Conservation (phyloP, 2,113 vertebrate genomes). For the Sebastes fasciatus region DNA sequence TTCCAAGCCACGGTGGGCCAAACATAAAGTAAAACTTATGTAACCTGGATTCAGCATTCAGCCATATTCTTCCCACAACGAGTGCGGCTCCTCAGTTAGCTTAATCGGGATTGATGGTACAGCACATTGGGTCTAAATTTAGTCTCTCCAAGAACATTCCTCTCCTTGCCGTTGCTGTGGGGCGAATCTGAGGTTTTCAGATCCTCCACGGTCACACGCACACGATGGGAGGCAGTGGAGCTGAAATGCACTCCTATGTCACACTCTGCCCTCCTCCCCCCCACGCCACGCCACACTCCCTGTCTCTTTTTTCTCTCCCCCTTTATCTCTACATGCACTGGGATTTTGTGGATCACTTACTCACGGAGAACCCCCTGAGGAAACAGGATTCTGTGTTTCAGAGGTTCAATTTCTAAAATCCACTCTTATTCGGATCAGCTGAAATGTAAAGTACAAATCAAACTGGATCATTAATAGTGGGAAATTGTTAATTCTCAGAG, state of each 20-base stretch:
- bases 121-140: slow-evolving; percentile 79
- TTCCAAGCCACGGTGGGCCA: slow-evolving; percentile 23
- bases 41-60: slow-evolving; percentile 65
- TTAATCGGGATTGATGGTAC: slow-evolving; percentile 80
- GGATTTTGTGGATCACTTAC: slow-evolving; percentile 71
- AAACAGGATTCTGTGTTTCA: slow-evolving; percentile 48
- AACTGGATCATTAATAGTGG: slow-evolving; percentile 52
- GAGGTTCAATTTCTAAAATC: slow-evolving; percentile 63
- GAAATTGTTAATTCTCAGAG: slow-evolving; percentile 40
- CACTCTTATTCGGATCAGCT: slow-evolving; percentile 42
- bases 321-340: slow-evolving; percentile 65
- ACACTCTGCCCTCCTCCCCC: slow-evolving; percentile 32
- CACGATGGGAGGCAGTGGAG: slow-evolving; percentile 69
- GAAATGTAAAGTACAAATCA: slow-evolving; percentile 49
- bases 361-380: slow-evolving; percentile 51
- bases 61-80: slow-evolving; percentile 64
- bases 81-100: slow-evolving; percentile 51
- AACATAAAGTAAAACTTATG: slow-evolving; percentile 63
- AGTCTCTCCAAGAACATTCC: slow-evolving; percentile 72
- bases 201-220: slow-evolving; percentile 71
- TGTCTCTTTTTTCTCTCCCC: slow-evolving; percentile 29
- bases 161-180: slow-evolving; percentile 68
- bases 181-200: slow-evolving; percentile 73
- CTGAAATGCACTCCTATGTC: slow-evolving; percentile 73
- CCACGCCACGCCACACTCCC: slow-evolving; percentile 25